Conservation (phyloP, 2,113 vertebrate species). For the Macaca fascicularis region DNA sequence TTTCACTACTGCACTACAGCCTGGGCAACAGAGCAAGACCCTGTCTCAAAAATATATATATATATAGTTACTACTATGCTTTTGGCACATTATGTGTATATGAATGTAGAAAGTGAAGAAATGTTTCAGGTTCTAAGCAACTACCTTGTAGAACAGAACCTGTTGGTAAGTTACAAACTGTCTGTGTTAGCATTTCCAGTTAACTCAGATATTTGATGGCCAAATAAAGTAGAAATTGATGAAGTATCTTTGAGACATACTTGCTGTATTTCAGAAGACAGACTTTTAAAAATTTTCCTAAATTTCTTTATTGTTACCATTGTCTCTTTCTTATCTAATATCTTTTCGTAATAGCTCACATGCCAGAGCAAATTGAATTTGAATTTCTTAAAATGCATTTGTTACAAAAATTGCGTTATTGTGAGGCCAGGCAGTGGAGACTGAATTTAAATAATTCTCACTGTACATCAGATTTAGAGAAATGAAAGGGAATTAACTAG, state of each 20-base stretch:
- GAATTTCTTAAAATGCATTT: conserved; percentile 53
- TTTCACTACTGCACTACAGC: too few relatives aligned
- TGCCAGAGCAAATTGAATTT: conserved; percentile 48
- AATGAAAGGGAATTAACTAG: conserved; percentile 27
- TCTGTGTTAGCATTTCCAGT: conserved; percentile 33
- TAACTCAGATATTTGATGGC: background rate
- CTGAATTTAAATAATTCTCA: conserved; percentile 33
- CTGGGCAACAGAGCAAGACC: too few relatives aligned
- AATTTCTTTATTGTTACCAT: conserved; percentile 7
- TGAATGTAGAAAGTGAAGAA: conserved; percentile 33
- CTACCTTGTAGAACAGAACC: conserved; percentile 9
- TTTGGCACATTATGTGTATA: background rate
- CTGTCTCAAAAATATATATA: too few relatives aligned
- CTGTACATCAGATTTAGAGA: conserved; percentile 35
- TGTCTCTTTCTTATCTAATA: conserved; percentile 24
- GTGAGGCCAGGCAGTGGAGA: background rate
- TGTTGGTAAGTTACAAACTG: conserved; percentile 16
- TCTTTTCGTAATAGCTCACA: conserved; percentile 25
- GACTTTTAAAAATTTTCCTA: conserved; percentile 21
- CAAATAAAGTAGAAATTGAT: conserved; percentile 28
- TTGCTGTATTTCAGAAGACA: conserved; percentile 23
- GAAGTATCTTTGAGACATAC: background rate
- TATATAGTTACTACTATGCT: background rate
- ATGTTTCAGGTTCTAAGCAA: conserved; percentile 3
- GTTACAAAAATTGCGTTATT: conserved; percentile 45